phyloP scores from a whole-genome alignment of 1,140 invertebrate genomes.

The Acromyrmex echinatior region DNA sequence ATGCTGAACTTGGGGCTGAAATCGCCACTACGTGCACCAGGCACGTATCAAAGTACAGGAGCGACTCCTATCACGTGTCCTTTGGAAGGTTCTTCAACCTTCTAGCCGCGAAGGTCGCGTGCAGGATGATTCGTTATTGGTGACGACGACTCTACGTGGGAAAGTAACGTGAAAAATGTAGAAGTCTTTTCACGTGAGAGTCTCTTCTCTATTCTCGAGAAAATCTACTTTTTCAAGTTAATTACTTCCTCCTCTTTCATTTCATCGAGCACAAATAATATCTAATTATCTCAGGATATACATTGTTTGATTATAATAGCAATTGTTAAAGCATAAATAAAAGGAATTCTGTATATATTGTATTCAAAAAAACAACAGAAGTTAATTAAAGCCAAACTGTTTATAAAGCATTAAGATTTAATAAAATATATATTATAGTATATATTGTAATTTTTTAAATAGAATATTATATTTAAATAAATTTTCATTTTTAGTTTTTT shows the following conservation, averaged over 20 bases:
- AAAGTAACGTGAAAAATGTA: background rate
- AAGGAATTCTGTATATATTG: background rate
- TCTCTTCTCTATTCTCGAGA: background rate
- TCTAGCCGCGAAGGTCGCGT: background rate
- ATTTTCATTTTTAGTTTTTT: background rate
- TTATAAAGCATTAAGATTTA: background rate
- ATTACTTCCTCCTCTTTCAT: background rate
- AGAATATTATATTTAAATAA: background rate
- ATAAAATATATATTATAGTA: background rate
- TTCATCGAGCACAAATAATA: background rate
- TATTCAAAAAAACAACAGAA: background rate
- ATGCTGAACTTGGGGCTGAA: slow-evolving; percentile 77
- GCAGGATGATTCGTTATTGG: background rate
- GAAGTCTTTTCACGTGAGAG: background rate
- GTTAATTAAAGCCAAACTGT: background rate
- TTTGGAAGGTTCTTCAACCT: slow-evolving; percentile 25
- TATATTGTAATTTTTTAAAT: background rate
- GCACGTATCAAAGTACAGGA: slow-evolving; percentile 64
- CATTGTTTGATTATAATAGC: background rate
- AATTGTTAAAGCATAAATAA: background rate
- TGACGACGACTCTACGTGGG: background rate
- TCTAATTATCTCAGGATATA: background rate
- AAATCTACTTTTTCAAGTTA: background rate
- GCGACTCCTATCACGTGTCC: slow-evolving; percentile 34
- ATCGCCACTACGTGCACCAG: slow-evolving; percentile 72